Evolutionary conservation across 2,888 invertebrate genomes (phyloP).

Genomic region (Nomada ferruginata): DNA sequence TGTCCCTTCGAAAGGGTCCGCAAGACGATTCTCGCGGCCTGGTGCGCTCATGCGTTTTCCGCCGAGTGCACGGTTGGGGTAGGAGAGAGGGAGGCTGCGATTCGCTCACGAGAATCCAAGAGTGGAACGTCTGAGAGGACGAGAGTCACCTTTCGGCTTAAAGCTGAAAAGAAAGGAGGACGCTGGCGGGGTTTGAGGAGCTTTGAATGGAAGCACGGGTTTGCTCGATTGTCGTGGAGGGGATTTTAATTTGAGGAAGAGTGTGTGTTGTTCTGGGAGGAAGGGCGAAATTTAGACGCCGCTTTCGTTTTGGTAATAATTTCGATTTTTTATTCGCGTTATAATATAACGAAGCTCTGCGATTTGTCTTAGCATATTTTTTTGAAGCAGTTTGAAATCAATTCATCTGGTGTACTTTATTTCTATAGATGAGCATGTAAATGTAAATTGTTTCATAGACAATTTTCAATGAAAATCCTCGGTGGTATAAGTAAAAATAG

Average conservation of each 20-base stretch:
- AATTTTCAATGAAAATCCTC: too few species aligned
- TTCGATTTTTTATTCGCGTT: too few species aligned
- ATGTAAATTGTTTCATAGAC: too few species aligned
- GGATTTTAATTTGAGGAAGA: slow-evolving; percentile 23
- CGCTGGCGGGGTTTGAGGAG: not conserved
- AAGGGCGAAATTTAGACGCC: not conserved
- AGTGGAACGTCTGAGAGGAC: slow-evolving; percentile 51
- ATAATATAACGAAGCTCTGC: too few species aligned
- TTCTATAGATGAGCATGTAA: too few species aligned
- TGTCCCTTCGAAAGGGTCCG: slow-evolving; percentile 47
- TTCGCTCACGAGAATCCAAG: slow-evolving; percentile 37
- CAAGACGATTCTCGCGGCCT: slow-evolving; percentile 63
- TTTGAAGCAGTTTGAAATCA: too few species aligned
- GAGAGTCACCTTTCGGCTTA: slow-evolving; percentile 48
- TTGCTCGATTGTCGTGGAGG: slow-evolving; percentile 14
- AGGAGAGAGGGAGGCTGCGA: not conserved
- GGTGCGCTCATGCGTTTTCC: slow-evolving; percentile 70
- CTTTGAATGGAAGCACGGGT: slow-evolving; percentile 12
- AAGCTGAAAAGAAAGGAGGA: not conserved
- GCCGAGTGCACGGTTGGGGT: slow-evolving; percentile 53
- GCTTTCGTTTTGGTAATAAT: too few species aligned
- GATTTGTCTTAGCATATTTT: too few species aligned
- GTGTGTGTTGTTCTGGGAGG: not conserved
- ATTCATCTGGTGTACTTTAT: too few species aligned
- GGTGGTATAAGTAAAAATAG: too few species aligned